Evolutionary conservation across 1,140 invertebrate species (phyloP).

Genomic region (Drosophila erecta): DNA sequence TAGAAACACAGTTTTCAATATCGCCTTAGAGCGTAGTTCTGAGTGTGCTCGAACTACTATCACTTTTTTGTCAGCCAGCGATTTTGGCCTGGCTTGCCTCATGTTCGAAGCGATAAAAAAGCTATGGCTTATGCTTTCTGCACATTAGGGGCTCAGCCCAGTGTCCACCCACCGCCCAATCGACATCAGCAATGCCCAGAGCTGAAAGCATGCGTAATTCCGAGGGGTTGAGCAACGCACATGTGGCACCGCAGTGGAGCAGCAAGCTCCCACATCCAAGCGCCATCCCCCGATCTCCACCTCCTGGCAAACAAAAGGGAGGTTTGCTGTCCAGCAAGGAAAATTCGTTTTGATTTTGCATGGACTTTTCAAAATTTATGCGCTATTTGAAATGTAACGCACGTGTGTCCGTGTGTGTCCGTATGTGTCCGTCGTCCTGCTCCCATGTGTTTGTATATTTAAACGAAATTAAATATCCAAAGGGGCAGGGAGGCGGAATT

Average conservation of each 20-base stretch:
- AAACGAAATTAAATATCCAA: constrained; percentile 37
- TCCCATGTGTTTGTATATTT: constrained; percentile 31
- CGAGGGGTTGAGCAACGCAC: constrained; percentile 27
- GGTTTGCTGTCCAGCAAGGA: constrained; percentile 65
- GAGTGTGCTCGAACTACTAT: constrained; percentile 64
- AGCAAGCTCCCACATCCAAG: no score
- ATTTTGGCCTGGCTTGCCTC: constrained; percentile 45
- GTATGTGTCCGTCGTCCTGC: constrained; percentile 29
- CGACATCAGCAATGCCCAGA: constrained; percentile 62
- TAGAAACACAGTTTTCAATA: no score
- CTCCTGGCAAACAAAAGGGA: not conserved
- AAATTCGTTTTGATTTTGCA: constrained; percentile 79
- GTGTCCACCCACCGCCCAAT: constrained; percentile 3
- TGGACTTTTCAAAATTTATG: constrained; percentile 69
- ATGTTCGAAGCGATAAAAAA: constrained; percentile 79
- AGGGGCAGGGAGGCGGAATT: constrained; percentile 1
- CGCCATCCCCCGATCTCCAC: not conserved
- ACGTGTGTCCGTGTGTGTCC: constrained; percentile 49
- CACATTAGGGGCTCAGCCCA: constrained; percentile 65
- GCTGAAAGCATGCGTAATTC: constrained; percentile 71
- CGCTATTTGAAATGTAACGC: constrained; percentile 70
- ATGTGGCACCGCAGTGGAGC: constrained; percentile 54
- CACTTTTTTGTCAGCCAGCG: constrained; percentile 40
- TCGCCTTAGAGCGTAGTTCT: no score
- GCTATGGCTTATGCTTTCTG: constrained; percentile 80